Evolutionary conservation across 2,888 invertebrate genomes (phyloP), one percentile per base, ranked within the genome.

Genomic region (Philaethria dido): DNA sequence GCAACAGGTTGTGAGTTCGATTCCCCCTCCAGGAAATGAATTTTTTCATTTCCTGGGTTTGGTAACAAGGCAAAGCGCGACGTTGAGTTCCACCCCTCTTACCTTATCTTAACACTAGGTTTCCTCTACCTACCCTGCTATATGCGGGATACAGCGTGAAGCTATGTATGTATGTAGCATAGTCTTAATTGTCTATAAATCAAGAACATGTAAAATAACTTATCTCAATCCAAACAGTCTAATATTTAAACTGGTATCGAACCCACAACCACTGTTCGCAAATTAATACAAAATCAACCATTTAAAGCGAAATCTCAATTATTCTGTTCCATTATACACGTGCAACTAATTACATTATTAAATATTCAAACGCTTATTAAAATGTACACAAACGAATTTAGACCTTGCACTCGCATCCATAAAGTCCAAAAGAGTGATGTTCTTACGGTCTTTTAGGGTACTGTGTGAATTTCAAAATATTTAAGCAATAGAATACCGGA

Each of bases 361-460:
- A 52, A 52, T 52, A 52, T 52, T 52, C 11, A 52, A 52, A 52
- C 52, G 52, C 52, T 52, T 52, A 16, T 52, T 52, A 33, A 52
- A 52, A 29, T 4, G 16, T 11, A 9, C 2, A 11, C 33, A 16
- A 33, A 16, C 16, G 0, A 16, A 16, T 52, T 16, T 29, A 16
- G 4, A 11, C 33, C n/a, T 25, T 52, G 8, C 33, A 1, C 4
- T 16, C 5, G 5, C 2, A 16, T 0, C 0, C 9, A 52, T 52
- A 52, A 52, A 52, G 52, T 18, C 16, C 29, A 11, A 52, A 52
- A 11, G 0, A 14, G 4, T 16, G 4, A 33, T 16, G 18, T 33
- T 29, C 2, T 16, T 16, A 29, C 29, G n/a, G 29, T 29, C 16
- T 16, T 52, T 52, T 33, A 29, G 11, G 29, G 52, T 52, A 18